Percentiles rank a stretch among this genome's conserved stretches.
These are phyloP conservation scores for Byasa hedistus DNA, from an alignment of 2,888 invertebrate genomes.

Conservation along the genomic window DNA sequence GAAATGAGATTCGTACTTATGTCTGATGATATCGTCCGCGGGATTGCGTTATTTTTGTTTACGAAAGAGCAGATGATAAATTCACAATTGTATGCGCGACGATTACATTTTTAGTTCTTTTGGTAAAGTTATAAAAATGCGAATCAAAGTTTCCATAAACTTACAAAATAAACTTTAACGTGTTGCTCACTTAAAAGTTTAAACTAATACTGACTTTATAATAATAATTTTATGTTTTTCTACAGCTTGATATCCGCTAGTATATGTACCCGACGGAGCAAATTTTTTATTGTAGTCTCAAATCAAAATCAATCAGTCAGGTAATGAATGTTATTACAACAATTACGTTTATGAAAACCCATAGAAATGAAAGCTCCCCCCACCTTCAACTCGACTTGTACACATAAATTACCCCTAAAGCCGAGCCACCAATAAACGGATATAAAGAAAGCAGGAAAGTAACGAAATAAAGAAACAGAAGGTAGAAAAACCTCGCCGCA, in stretches of 20 bases:
- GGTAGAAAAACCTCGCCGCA: constrained; percentile 56
- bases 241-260: no score
- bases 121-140: no score
- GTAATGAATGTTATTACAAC: neutral
- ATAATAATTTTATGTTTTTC: no score
- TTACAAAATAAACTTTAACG: no score
- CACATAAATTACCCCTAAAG: constrained; percentile 65
- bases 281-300: neutral
- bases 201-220: no score
- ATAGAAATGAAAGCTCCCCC: constrained; percentile 32
- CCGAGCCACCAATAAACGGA: constrained; percentile 65
- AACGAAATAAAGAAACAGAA: constrained; percentile 70
- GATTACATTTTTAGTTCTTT: no score
- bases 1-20: constrained; percentile 32
- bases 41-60: constrained; percentile 9
- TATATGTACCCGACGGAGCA: no score
- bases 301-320: neutral
- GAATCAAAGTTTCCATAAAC: no score
- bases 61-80: neutral
- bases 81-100: neutral
- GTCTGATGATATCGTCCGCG: constrained; percentile 22
- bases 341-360: constrained; percentile 32
- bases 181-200: no score
- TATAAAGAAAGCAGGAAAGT: constrained; percentile 52
- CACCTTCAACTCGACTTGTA: constrained; percentile 43